Evolutionary conservation across 92 coral and sea anemone genomes (phyloP).

Genomic region (Phenganax subtilis): DNA sequence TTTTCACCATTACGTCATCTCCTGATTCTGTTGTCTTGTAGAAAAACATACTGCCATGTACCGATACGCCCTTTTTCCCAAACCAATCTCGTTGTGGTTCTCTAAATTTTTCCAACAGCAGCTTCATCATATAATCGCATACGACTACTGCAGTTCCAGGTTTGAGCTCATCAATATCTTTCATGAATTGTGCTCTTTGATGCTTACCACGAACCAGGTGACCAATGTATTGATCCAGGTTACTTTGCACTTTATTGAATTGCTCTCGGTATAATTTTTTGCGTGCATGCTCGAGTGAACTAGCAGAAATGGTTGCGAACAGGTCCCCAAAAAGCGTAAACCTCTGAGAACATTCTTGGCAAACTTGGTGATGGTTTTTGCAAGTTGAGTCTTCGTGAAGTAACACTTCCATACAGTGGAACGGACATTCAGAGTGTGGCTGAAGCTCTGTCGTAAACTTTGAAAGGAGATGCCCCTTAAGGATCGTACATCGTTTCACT

Average conservation of each 20-base stretch:
- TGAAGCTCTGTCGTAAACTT: constrained; percentile 27
- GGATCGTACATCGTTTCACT: constrained; percentile 12
- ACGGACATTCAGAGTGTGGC: constrained; percentile 1
- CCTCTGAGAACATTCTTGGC: constrained; percentile 31
- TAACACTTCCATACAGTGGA: constrained; percentile 8
- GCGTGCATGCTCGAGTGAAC: constrained; percentile 10
- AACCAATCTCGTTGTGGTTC: constrained; percentile 45
- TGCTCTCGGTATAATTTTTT: constrained; percentile 26
- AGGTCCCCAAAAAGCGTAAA: constrained; percentile 40
- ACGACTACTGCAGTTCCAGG: constrained; percentile 51
- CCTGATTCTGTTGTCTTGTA: constrained; percentile 6
- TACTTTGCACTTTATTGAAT: constrained; percentile 10
- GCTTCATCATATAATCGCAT: constrained; percentile 46
- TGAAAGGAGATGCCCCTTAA: constrained; percentile 34
- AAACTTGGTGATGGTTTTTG: constrained; percentile 25
- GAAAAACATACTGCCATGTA: constrained; percentile 24
- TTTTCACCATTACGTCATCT: constrained; percentile 20
- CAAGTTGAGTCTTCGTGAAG: constrained; percentile 18
- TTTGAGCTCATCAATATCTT: constrained; percentile 38
- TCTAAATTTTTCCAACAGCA: constrained; percentile 41
- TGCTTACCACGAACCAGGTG: constrained; percentile 57
- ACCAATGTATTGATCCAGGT: constrained; percentile 43
- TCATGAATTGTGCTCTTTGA: constrained; percentile 39
- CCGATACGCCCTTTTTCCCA: constrained; percentile 40
- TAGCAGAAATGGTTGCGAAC: constrained; percentile 17